Evolutionary conservation across 2,797 vertebrate species (phyloP), one percentile per base, ranked within the genome.

Genomic region (Leontocebus nigricollis): DNA sequence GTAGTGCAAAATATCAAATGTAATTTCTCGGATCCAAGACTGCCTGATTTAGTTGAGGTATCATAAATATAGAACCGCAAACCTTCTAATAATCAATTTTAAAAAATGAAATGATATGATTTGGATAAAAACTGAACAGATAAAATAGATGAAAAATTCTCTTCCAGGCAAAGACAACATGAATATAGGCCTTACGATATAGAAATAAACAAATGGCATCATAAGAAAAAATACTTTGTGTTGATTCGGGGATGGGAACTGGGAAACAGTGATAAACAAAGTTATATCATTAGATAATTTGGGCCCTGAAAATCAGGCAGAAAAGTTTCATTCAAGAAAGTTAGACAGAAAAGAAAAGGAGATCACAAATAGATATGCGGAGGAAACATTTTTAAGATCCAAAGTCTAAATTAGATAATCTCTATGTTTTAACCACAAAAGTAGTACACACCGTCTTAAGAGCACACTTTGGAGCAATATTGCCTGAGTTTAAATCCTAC

Each of bases 111-210:
- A 39, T 86, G 36, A 39, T 79, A 89, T 36, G n/a, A 90, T 82
- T 70, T 83, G n/a, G 33, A 44, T 0, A 70, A 39, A 87, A 73
- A 33, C 39, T 46, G 44, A 86, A 82, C 33, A 24, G 81, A 13
- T 39, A 7, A 93, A n/a, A 20, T 7, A 61, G 41, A 70, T 39
- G 7, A 50, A 88, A 89, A 87, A 50, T 11, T 36, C 3, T 67
- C 86, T 86, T 59, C 64, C 84, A 85, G 48, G 67, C 67, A 95
- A 95, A 95, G 72, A 93, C 27, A 95, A 57, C 70, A 90, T 24
- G 22, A 84, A 7, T 44, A 90, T 19, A 82, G 4, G 17, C 5
- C 64, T 85, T 80, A 57, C 46, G 39, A 79, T 3, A 97, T 1
- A 97, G 46, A 92, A 79, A 3, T 55, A 30, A 90, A 30, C 50